Base-by-base conservation (phyloP, 2,113 vertebrate genomes). In the Periophthalmodon schlosseri region DNA sequence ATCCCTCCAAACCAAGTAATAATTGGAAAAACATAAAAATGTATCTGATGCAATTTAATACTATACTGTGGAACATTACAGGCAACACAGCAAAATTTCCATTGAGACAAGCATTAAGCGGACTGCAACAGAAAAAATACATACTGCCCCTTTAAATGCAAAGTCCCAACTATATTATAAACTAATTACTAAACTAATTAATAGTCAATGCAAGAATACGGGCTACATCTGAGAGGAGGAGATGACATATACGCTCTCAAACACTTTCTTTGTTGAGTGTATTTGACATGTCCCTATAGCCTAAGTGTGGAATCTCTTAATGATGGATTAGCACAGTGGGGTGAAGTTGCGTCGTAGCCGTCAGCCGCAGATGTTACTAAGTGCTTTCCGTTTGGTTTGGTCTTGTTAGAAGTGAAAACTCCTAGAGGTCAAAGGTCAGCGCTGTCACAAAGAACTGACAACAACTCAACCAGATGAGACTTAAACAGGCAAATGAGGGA, bases 321-420 rank as follows among this genome's bases (percentile, higher is more conserved):
- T 60, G 57, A 28, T 15, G 57, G 57, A 60, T 60, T 60, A 60
- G 57, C 57, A 15, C 57, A 28, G 57, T 60, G 57, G 57, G 24
- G 57, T 28, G 57, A 60, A 15, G 23, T 15, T 20, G n/a, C 6
- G 20, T 24, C 23, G 57, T 60, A 60, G 23, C 23, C 2, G 57
- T 60, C 57, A 60, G 57, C 23, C 1, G 57, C 57, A 28, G 24
- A 14, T 16, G 57, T 3, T 23, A 28, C 57, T 52, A 0, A 52
- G 16, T 4, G 15, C 50, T 4, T 6, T 13, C 56, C 4, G 56
- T 60, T 60, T 60, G 57, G 21, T 15, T 60, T 15, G 0, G 57
- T 28, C 57, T 60, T 23, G 23, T 60, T 60, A 60, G 23, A 6
- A 28, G 12, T 16, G 13, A 23, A 60, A 60, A 60, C 57, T 60